Percentiles rank a stretch among this genome's conserved stretches.
These are phyloP conservation scores for Synergus gifuensis DNA, from an alignment of 2,888 invertebrate species.

Conservation along the genomic window DNA sequence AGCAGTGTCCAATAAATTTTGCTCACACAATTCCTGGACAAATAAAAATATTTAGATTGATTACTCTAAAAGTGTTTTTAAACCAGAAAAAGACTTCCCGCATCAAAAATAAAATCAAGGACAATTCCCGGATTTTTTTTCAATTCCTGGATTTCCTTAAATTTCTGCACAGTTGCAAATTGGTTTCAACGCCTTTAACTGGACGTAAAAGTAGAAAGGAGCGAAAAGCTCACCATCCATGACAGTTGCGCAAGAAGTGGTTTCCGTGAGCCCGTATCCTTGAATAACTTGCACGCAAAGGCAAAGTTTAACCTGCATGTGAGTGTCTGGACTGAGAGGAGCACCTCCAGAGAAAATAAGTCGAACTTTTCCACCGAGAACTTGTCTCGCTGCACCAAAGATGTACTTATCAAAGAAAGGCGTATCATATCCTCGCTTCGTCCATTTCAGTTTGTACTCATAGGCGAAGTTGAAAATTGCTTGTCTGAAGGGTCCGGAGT, in stretches of 20 bases:
- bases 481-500: constrained; percentile 87
- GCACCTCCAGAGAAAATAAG: constrained; percentile 96
- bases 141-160: too few relatives aligned
- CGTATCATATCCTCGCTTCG: constrained; percentile 89
- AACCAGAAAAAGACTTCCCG: too few relatives aligned
- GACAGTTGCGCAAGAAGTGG: constrained; percentile 94
- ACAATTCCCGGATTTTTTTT: too few relatives aligned
- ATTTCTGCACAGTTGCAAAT: too few relatives aligned
- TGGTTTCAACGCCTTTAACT: too few relatives aligned
- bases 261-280: constrained; percentile 98
- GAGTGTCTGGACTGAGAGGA: constrained; percentile 96
- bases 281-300: constrained; percentile 94
- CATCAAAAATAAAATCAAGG: too few relatives aligned
- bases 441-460: constrained; percentile 93
- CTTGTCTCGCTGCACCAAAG: constrained; percentile 81
- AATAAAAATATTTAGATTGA: too few relatives aligned
- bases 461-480: constrained; percentile 96
- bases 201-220: background rate
- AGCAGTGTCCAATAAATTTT: too few relatives aligned
- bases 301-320: constrained; percentile 94
- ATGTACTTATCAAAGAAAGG: constrained; percentile 85
- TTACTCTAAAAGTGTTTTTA: too few relatives aligned
- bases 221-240: constrained; percentile 83
- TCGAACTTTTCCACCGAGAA: constrained; percentile 94
- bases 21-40: too few relatives aligned